Percentiles rank a stretch among this genome's conserved stretches.
Conservation (phyloP, 2,113 vertebrate genomes). For the Pygoscelis adeliae region DNA sequence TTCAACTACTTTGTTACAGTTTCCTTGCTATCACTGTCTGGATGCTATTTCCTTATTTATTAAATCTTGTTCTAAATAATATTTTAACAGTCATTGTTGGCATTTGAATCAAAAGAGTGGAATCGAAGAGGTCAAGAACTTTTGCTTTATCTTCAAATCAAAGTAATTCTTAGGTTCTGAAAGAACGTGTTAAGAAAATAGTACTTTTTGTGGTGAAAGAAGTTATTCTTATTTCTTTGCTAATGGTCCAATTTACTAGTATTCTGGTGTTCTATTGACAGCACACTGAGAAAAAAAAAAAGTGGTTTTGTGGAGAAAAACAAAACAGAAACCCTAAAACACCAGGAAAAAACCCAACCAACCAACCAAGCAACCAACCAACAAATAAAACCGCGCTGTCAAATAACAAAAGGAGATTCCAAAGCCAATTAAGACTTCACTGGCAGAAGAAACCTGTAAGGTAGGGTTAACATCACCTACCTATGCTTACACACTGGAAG, state of each 20-base stretch:
- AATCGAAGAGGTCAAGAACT: not conserved
- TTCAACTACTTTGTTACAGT: not conserved
- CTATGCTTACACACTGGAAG: not conserved
- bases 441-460: not conserved
- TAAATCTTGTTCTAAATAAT: not conserved
- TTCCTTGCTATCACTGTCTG: not conserved
- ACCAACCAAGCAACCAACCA: not conserved
- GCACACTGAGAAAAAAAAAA: not conserved
- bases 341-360: not conserved
- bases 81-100: not conserved
- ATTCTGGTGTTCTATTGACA: not conserved
- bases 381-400: rapidly evolving
- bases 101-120: not conserved
- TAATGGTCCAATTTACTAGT: not conserved
- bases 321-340: not conserved
- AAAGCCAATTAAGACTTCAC: not conserved
- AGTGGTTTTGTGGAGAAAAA: not conserved
- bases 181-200: not conserved
- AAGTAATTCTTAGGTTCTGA: not conserved
- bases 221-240: not conserved
- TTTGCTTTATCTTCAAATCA: not conserved
- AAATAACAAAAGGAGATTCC: not conserved
- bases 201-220: not conserved
- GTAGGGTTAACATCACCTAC: not conserved
- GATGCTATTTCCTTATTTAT: not conserved